Evolutionary conservation across 2,888 invertebrate genomes (phyloP), one percentile per base, ranked within the genome.

Genomic region (Lasius platythorax): DNA sequence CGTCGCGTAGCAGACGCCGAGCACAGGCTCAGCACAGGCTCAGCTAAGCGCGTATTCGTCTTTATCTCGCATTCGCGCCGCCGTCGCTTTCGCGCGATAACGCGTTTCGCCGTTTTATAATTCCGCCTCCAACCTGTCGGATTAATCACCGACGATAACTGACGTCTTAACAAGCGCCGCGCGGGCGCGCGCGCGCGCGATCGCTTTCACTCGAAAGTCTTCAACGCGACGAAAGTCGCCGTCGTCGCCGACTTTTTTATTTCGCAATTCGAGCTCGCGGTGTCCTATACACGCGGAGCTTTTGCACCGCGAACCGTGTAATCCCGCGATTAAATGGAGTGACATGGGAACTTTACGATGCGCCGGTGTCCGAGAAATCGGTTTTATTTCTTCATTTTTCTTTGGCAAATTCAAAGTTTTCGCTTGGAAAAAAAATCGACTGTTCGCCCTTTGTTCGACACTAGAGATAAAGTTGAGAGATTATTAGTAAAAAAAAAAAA

Each of bases 191-290:
- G 70, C 50, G 61, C 72, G 56, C 46, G 15, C 56, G 72, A 43
- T 64, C 87, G 86, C 91, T 91, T 92, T 92, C 91, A 87, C 91
- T 91, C 66, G 83, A 85, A 87, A 91, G 79, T 85, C 87, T 88
- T 72, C 73, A 61, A 72, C 87, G 76, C 79, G 58, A 79, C 23
- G 75, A 83, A 23, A 70, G 58, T 37, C 33, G 30, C 56, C n/a
- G n/a, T 50, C 53, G 30, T 50, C 53, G 30, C 40, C 18, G 33
- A 79, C 46, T 81, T 81, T 81, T 81, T 74, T 70, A 70, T 70
- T 61, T 81, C 74, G 73, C 33, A 79, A 68, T 76, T 76, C 33
- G 33, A 11, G 37, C 33, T 33, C 18, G 72, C 79, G 72, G 70
- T 68, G 43, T 72, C 72, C 78, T 12, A 70, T 12, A 70, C 58